These are phyloP conservation scores for Sinotaia quadrata DNA, from an alignment of 2,888 invertebrate species.

Conservation along the genomic window DNA sequence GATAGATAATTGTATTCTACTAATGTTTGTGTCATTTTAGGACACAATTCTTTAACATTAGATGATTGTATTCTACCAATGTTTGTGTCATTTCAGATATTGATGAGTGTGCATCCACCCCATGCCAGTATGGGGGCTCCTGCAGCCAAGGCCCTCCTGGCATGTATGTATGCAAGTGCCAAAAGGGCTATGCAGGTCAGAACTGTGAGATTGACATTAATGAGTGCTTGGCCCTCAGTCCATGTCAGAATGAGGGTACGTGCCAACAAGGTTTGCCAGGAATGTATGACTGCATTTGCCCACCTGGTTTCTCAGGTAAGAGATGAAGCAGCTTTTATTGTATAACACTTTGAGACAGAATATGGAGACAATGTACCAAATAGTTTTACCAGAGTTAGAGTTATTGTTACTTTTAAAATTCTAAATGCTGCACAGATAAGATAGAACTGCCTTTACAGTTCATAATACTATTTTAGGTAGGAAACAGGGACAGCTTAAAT, in stretches of 20 bases:
- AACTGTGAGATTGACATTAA: slow-evolving; percentile 41
- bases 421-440: too few relatives aligned
- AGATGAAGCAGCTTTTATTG: too few relatives aligned
- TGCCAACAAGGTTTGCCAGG: slow-evolving; percentile 36
- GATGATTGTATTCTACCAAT: neutral
- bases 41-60: neutral
- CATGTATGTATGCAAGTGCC: slow-evolving; percentile 37
- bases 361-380: too few relatives aligned
- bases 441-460: too few relatives aligned
- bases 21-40: too few relatives aligned
- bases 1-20: too few relatives aligned
- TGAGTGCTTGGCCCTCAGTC: slow-evolving; percentile 40
- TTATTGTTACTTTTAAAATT: too few relatives aligned
- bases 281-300: slow-evolving; percentile 36
- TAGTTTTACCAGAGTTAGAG: too few relatives aligned
- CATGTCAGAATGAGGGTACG: slow-evolving; percentile 37
- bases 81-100: slow-evolving; percentile 78
- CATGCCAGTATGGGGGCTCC: slow-evolving; percentile 40
- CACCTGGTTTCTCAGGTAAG: slow-evolving; percentile 35
- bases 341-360: too few relatives aligned
- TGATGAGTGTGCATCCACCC: slow-evolving; percentile 74
- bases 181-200: slow-evolving; percentile 33
- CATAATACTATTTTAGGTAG: too few relatives aligned
- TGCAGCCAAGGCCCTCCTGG: slow-evolving; percentile 35
- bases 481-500: too few relatives aligned